Percentiles rank a stretch among this genome's conserved stretches.
These are phyloP conservation scores for Lepidostoma basale DNA, from an alignment of 1,140 invertebrate genomes.

Conservation along the genomic window DNA sequence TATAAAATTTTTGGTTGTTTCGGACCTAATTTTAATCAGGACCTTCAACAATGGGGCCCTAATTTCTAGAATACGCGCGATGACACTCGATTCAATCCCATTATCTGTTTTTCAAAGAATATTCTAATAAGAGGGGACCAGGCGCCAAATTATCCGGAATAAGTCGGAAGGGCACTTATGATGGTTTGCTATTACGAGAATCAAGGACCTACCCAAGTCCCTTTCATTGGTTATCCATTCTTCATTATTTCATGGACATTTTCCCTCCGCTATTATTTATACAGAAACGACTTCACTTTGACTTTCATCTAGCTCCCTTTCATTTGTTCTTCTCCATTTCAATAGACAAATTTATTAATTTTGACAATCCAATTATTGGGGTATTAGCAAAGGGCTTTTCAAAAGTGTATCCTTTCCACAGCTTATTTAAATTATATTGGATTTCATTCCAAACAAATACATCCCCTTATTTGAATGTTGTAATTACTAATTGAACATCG, in stretches of 20 bases:
- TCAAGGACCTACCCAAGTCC: slow-evolving; percentile 6
- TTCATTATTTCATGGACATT: slow-evolving; percentile 39
- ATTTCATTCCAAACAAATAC: too few relatives aligned
- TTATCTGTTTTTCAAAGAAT: slow-evolving; percentile 41
- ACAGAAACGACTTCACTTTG: slow-evolving; percentile 35
- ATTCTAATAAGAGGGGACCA: slow-evolving; percentile 39
- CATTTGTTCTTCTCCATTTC: slow-evolving; percentile 13
- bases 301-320: slow-evolving; percentile 8
- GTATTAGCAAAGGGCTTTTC: too few relatives aligned
- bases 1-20: neutral
- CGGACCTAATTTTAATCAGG: neutral
- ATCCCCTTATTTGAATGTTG: too few relatives aligned
- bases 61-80: slow-evolving; percentile 10
- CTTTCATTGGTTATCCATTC: slow-evolving; percentile 30
- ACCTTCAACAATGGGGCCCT: neutral
- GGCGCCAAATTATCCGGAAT: slow-evolving; percentile 33
- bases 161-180: slow-evolving; percentile 15
- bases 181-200: slow-evolving; percentile 27
- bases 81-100: slow-evolving; percentile 12
- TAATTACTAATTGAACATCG: too few relatives aligned
- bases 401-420: too few relatives aligned
- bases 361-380: slow-evolving; percentile 9
- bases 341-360: neutral
- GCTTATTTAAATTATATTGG: too few relatives aligned
- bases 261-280: slow-evolving; percentile 40